Base-by-base conservation (phyloP, 2,113 vertebrate species). In the Sigmodon hispidus region DNA sequence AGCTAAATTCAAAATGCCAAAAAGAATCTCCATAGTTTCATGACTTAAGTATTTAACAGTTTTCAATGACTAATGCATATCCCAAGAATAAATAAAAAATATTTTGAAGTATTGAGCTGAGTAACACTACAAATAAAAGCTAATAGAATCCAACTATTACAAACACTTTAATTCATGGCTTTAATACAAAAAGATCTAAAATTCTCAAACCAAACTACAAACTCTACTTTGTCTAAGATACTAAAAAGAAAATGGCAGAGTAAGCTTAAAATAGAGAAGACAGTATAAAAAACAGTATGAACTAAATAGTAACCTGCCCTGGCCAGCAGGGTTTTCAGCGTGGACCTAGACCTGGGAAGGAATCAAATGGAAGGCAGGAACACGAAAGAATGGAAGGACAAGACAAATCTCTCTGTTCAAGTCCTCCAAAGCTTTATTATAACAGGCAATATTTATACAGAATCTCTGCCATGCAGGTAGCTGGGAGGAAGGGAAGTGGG, bases 21-120 rank as follows among this genome's bases (percentile, higher is more conserved):
- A 80, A 91, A 61, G 15, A 88, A 67, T 73, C 34, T 21, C 26
- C 19, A 61, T 9, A 55, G 16, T 73, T 75, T 87, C 26, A 75
- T 61, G 92, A 87, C 5, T 34, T 55, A 67, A 87, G 77, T 69
- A 81, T 87, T 24, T 73, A 36, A 80, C 5, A 55, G 40, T 45
- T 67, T 85, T 65, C 48, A 48, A 45, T 61, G 34, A 85, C 69
- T 70, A 84, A 26, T 70, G 0, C 26, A 24, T 89, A 59, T 76
- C n/a, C 34, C 52, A 87, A 87, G 52, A 93, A 63, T 50, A 87
- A 87, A 94, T 45, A 10, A 45, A 83, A 65, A 69, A 87, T 88
- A 91, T 55, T 50, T 15, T 2, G 36, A 85, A 34, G 52, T 91
- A 75, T 83, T 24, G 52, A 31, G 55, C 3, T 70, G 67, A 70